Percentiles rank a stretch among this genome's conserved stretches.
Conservation (phyloP, 2,888 invertebrate genomes). For the Zhuqinia jingwanae region DNA sequence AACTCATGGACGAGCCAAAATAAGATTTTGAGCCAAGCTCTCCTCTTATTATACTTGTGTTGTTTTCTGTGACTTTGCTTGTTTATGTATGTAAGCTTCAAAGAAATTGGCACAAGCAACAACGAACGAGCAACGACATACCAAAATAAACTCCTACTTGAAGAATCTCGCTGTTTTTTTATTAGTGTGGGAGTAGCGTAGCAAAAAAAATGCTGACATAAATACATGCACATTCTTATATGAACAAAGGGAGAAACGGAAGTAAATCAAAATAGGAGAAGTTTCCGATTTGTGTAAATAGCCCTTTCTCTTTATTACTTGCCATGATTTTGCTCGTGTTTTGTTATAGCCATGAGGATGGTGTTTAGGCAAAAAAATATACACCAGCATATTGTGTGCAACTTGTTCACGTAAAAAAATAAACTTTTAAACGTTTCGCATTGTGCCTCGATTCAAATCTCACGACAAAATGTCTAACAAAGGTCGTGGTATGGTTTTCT, state of each 20-base stretch:
- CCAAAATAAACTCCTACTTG: background rate
- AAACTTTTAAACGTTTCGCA: background rate
- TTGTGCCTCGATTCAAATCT: too few relatives aligned
- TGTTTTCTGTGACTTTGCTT: background rate
- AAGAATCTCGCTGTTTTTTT: background rate
- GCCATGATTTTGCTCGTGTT: too few relatives aligned
- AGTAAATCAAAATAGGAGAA: conserved; percentile 20
- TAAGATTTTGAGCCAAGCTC: conserved; percentile 9
- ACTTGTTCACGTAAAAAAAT: too few relatives aligned
- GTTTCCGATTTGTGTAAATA: conserved; percentile 34
- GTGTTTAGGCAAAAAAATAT: too few relatives aligned
- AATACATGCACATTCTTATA: background rate
- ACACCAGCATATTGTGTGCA: background rate
- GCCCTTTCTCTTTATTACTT: background rate
- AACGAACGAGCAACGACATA: background rate
- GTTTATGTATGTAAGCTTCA: conserved; percentile 1
- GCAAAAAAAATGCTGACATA: background rate
- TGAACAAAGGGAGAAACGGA: conserved; percentile 37
- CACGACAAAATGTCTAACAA: conserved; percentile 56
- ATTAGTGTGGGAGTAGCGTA: conserved; percentile 22
- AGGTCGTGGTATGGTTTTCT: conserved; percentile 57
- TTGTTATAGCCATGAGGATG: too few relatives aligned
- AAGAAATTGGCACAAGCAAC: conserved; percentile 43
- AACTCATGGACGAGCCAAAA: conserved; percentile 12
- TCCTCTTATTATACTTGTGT: too few relatives aligned